Conservation (phyloP, 2,113 vertebrate species). For the Laticauda colubrina region DNA sequence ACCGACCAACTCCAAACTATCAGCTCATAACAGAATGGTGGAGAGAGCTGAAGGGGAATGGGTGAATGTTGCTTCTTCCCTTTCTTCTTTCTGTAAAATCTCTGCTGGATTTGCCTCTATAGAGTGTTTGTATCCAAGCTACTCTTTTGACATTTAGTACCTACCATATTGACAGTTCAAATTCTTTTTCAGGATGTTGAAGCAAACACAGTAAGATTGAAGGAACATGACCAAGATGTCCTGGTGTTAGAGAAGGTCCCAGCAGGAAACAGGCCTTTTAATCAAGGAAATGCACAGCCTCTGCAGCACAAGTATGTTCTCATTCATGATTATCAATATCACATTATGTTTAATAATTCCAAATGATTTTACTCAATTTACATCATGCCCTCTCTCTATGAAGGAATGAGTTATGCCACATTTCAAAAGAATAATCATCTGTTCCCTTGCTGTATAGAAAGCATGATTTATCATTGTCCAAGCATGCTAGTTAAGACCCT, state of each 20-base stretch:
- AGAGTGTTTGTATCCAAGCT: background rate
- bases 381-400: constrained; percentile 42
- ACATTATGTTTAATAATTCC: constrained; percentile 68
- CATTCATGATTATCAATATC: constrained; percentile 62
- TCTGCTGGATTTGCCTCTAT: background rate
- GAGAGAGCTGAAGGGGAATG: background rate
- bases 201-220: constrained; percentile 98
- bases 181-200: constrained; percentile 89
- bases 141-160: background rate
- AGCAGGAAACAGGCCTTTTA: constrained; percentile 77
- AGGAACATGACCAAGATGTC: constrained; percentile 97
- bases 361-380: constrained; percentile 59
- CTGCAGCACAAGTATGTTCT: constrained; percentile 92
- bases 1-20: background rate
- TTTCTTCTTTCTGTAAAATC: background rate
- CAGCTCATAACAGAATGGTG: background rate
- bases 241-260: constrained; percentile 95
- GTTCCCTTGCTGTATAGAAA: constrained; percentile 47
- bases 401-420: constrained; percentile 44
- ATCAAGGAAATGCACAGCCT: constrained; percentile 81
- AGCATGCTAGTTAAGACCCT: constrained; percentile 14
- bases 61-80: background rate
- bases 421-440: constrained; percentile 41
- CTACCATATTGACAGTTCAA: background rate
- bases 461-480: constrained; percentile 59